phyloP scores from a whole-genome alignment of 2,797 vertebrate genomes.

The Hemitrygon akajei region DNA sequence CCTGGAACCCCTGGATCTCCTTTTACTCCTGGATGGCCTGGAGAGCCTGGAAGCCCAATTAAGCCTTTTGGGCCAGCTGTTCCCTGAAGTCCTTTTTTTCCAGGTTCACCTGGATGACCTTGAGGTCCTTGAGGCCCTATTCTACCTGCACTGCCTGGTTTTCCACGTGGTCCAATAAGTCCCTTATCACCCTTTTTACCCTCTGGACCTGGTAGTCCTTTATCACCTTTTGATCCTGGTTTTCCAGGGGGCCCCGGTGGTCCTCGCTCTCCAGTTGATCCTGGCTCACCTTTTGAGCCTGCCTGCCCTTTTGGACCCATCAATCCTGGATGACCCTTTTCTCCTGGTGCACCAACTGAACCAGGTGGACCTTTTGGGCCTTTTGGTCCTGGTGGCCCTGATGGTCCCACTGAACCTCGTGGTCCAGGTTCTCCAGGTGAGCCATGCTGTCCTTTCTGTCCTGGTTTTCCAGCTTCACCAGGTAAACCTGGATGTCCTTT shows the following conservation, averaged over 20 bases:
- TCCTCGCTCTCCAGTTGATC: not conserved
- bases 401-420: not conserved
- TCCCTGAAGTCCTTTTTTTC: slow-evolving; percentile 9
- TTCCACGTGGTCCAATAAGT: slow-evolving; percentile 9
- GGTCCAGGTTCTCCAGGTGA: slow-evolving; percentile 21
- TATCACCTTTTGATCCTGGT: not conserved
- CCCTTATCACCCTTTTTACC: slow-evolving; percentile 1
- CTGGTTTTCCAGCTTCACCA: slow-evolving; percentile 15
- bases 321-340: not conserved
- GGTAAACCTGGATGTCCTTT: slow-evolving; percentile 21
- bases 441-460: slow-evolving; percentile 20
- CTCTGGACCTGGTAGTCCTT: not conserved
- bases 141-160: not conserved
- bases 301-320: not conserved
- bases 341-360: slow-evolving; percentile 9
- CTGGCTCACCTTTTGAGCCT: not conserved
- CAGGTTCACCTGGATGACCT: slow-evolving; percentile 5
- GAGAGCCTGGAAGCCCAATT: not conserved
- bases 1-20: slow-evolving; percentile 23
- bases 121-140: slow-evolving; percentile 13
- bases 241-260: not conserved
- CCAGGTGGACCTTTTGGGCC: slow-evolving; percentile 25
- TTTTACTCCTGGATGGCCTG: slow-evolving; percentile 23
- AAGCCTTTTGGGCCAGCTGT: not conserved
- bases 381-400: not conserved